Evolutionary conservation across 2,888 invertebrate genomes (phyloP).

Genomic region (Loripinus fragilis): DNA sequence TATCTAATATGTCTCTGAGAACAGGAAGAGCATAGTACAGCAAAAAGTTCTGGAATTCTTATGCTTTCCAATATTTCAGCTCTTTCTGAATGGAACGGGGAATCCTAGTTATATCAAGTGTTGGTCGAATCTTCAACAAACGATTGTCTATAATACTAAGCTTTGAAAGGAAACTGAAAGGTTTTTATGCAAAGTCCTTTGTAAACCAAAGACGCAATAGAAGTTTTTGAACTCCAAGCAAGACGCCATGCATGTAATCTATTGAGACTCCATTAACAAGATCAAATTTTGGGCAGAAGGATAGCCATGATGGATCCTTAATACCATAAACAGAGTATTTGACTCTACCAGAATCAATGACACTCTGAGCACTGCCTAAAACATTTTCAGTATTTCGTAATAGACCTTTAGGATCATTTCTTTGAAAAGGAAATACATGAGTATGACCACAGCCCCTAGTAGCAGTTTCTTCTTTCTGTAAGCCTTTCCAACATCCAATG

Average conservation of each 20-base stretch:
- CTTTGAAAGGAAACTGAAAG: constrained; percentile 34
- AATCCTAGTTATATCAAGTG: constrained; percentile 35
- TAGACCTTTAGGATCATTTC: constrained; percentile 31
- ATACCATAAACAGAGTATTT: constrained; percentile 11
- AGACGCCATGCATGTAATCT: constrained; percentile 56
- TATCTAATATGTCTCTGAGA: too few relatives aligned
- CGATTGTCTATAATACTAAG: neutral
- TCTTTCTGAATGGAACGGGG: constrained; percentile 46
- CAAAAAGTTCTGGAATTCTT: too few relatives aligned
- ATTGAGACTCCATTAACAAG: constrained; percentile 33
- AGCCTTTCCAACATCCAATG: too few relatives aligned
- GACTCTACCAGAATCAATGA: constrained; percentile 10
- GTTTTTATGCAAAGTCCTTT: constrained; percentile 10
- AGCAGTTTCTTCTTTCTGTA: too few relatives aligned
- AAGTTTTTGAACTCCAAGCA: constrained; percentile 46
- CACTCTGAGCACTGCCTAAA: constrained; percentile 10
- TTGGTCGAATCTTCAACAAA: constrained; percentile 25
- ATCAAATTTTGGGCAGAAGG: constrained; percentile 17
- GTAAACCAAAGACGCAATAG: constrained; percentile 48
- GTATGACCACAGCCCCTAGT: constrained; percentile 42
- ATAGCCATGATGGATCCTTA: neutral
- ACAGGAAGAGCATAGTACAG: too few relatives aligned
- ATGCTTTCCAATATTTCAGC: too few relatives aligned
- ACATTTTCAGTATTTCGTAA: constrained; percentile 22
- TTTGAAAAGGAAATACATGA: constrained; percentile 37